Conservation (phyloP, 2,888 invertebrate species). For the Diaperis boleti region DNA sequence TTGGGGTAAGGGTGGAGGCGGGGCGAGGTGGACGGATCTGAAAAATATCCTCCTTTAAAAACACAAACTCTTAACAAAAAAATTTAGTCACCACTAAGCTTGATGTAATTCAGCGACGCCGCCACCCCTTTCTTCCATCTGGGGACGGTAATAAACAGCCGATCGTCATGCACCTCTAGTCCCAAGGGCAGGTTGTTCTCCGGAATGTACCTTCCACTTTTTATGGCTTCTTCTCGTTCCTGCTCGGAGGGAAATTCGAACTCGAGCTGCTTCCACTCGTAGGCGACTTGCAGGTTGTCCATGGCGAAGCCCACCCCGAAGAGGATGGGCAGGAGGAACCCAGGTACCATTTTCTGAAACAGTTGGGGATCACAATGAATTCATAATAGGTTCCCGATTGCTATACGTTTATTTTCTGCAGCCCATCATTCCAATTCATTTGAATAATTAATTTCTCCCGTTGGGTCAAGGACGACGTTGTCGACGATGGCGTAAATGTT, state of each 20-base stretch:
- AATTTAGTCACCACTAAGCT: conserved; percentile 73
- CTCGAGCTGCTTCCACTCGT: conserved; percentile 81
- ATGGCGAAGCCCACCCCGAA: conserved; percentile 62
- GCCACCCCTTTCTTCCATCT: conserved; percentile 83
- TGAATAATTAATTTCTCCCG: no score
- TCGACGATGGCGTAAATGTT: no score
- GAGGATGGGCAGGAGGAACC: conserved; percentile 12
- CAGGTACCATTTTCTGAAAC: neutral
- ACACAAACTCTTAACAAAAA: neutral
- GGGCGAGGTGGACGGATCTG: conserved; percentile 76
- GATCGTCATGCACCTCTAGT: conserved; percentile 76
- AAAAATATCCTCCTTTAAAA: conserved; percentile 17
- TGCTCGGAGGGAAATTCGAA: conserved; percentile 73
- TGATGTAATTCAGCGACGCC: conserved; percentile 80
- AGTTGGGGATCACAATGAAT: no score
- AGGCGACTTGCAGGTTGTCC: conserved; percentile 77
- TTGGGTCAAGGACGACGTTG: no score
- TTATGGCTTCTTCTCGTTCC: conserved; percentile 72
- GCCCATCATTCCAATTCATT: no score
- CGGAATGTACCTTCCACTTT: conserved; percentile 73
- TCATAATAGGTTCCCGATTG: no score
- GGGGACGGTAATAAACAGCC: conserved; percentile 80
- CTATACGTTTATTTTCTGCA: no score
- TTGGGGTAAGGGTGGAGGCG: conserved; percentile 82
- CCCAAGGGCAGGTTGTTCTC: conserved; percentile 82